Base-by-base conservation (phyloP, 2,797 vertebrate species). In the Acipenser ruthenus region DNA sequence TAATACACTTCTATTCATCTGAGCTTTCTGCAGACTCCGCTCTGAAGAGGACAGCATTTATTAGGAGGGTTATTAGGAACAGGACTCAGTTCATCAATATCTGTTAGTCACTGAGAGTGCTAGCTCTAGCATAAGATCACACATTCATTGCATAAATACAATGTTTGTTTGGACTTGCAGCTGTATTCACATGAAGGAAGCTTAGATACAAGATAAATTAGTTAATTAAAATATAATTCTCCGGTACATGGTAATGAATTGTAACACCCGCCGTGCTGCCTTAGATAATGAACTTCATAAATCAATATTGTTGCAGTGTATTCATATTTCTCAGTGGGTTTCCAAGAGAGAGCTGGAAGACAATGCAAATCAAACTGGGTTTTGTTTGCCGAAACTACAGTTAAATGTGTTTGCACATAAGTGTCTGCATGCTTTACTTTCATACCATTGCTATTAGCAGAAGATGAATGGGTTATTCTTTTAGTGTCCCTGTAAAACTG, bases 121-220 rank as follows among this genome's bases (percentile, higher is more conserved):
- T 58, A 13, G 55, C 12, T 58, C 10, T n/a, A 58, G 1, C 37
- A 37, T 37, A 37, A 37, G 37, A 37, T 37, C 37, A 37, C 37
- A 37, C 37, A 37, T 37, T 37, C 37, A 37, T 37, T 37, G 37
- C 37, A 37, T 37, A 37, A 37, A 37, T 58, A 58, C 12, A 7
- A 58, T 11, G 55, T 13, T 58, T 58, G 11, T 13, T n/a, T 58
- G 55, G 12, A 58, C 55, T 58, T 58, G 60, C 2, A 62, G 60
- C 60, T 62, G 60, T 37, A 62, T 7, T 18, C 18, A 37, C 60
- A 62, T 48, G 74, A 74, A 62, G 78, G 67, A 74, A 81, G 73
- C 78, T 80, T 74, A 82, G 82, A 89, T 89, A 77, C 78, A 79
- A 88, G 85, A 88, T 87, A 87, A 87, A 88, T 89, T 67, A 87